Percentiles rank a stretch among this genome's conserved stretches.
phyloP scores from a whole-genome alignment of 37 sponge, comb jelly and placozoan species.

The Mnemiopsis leidyi region DNA sequence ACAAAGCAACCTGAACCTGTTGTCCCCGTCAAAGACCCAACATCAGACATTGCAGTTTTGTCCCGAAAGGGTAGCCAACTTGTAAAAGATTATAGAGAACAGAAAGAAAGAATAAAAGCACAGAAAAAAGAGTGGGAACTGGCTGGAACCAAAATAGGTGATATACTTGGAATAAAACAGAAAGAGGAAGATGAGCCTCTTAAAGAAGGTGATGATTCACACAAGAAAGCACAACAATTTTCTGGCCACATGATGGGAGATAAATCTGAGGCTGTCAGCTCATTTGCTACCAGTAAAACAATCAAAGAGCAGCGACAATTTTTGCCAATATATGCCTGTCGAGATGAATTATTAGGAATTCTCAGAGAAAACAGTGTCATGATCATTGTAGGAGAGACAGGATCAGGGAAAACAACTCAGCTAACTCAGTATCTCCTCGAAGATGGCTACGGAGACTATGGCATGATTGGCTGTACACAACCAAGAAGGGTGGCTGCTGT shows the following conservation, averaged over 20 bases:
- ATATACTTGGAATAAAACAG: conserved; percentile 89
- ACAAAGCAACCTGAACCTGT: conserved; percentile 97
- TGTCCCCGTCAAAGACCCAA: conserved; percentile 93
- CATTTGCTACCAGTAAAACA: conserved; percentile 88
- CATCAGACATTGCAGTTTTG: conserved; percentile 92
- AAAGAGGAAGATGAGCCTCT: conserved; percentile 86
- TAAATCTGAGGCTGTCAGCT: conserved; percentile 80
- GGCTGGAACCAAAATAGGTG: conserved; percentile 92
- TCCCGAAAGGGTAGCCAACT: conserved; percentile 92
- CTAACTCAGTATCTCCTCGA: conserved; percentile 97
- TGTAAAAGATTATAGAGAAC: conserved; percentile 82
- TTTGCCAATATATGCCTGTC: conserved; percentile 90
- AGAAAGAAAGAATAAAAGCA: conserved; percentile 97
- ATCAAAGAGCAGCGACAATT: conserved; percentile 90
- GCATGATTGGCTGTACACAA: conserved; percentile 99
- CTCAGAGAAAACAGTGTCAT: conserved; percentile 93
- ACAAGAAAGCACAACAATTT: conserved; percentile 91
- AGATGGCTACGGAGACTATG: conserved; percentile 85
- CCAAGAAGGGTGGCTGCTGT: conserved; percentile 99
- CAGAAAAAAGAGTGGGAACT: conserved; percentile 97
- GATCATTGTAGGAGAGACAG: conserved; percentile 98
- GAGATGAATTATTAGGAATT: conserved; percentile 83
- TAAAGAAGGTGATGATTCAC: conserved; percentile 73
- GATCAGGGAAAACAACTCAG: conserved; percentile 98
- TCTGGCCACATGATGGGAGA: conserved; percentile 87